Evolutionary conservation across 2,113 vertebrate genomes (phyloP), one percentile per base, ranked within the genome.

Genomic region (Gallinago undulata): DNA sequence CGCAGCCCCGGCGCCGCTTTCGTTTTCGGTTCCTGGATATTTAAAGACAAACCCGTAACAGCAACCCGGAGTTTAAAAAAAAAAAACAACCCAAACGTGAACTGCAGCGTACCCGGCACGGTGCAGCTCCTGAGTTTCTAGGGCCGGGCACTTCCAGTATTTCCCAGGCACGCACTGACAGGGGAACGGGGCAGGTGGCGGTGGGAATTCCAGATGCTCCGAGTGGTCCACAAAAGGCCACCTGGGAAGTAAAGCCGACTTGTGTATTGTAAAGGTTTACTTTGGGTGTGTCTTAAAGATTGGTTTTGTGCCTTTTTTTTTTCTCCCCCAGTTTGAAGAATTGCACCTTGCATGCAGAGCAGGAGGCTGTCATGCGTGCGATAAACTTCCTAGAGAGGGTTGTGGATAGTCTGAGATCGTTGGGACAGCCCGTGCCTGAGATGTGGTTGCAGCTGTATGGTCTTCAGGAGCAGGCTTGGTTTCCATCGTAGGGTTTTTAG

Each of bases 21-120:
- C 97, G 66, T 16, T 98, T 98, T 98, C 98, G 56, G 70, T 98
- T 53, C 11, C 48, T n/a, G 1, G 10, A 2, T 4, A 9, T 0
- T 7, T 13, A 1, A 25, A 64, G 43, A 7, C 50, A 70, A 94
- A 35, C 48, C 16, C 37, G 8, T 6, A 17, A 4, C 37, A 3
- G 33, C 18, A 56, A 7, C 9, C 6, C 0, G 0, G n/a, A 13
- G 4, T 2, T 33, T 6, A 13, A 35, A 18, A 25, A 48, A 48
- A 48, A n/a, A 35, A 2, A 33, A 33, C 41, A 30, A 8, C 35
- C 0, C 11, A 5, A 1, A 18, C 27, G 11, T 5, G 11, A 50
- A 25, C 28, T 3, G 9, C 60, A 48, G 17, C 0, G 1, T 12
- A 1, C 11, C 51, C 18, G 41, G 74, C 79, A 1, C 19, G 33